These are phyloP conservation scores for Bothrops alternatus DNA, from an alignment of 2,797 vertebrate genomes.

Conservation along the genomic window DNA sequence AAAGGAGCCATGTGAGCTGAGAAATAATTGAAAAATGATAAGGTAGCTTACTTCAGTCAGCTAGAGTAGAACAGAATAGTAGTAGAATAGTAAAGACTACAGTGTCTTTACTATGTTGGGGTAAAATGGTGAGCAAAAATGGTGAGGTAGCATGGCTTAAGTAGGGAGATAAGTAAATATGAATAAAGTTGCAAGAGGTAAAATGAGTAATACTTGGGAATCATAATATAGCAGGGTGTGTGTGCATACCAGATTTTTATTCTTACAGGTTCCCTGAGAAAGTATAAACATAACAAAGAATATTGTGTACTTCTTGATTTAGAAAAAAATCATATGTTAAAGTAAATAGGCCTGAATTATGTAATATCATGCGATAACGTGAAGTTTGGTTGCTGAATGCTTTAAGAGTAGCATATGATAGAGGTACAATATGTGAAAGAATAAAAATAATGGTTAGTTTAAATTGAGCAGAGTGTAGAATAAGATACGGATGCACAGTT, in stretches of 20 bases:
- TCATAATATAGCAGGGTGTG: background rate
- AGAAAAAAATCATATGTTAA: background rate
- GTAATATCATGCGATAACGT: background rate
- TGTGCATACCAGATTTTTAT: background rate
- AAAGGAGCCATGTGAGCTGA: background rate
- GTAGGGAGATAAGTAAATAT: background rate
- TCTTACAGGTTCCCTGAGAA: background rate
- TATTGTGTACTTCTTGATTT: background rate
- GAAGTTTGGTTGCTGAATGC: background rate
- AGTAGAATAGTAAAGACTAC: background rate
- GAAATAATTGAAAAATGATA: background rate
- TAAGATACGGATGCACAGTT: background rate
- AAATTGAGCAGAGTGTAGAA: background rate
- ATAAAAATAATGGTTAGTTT: background rate
- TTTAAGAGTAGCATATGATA: background rate
- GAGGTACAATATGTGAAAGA: background rate
- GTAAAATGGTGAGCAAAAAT: background rate
- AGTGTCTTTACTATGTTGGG: background rate
- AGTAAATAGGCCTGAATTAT: background rate
- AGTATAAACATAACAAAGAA: background rate
- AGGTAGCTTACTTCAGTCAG: background rate
- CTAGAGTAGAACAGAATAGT: background rate
- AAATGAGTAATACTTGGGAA: background rate
- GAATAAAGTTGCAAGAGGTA: background rate
- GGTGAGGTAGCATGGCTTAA: background rate